Evolutionary conservation across 1,140 invertebrate genomes (phyloP).

Genomic region (Microplitis demolitor): DNA sequence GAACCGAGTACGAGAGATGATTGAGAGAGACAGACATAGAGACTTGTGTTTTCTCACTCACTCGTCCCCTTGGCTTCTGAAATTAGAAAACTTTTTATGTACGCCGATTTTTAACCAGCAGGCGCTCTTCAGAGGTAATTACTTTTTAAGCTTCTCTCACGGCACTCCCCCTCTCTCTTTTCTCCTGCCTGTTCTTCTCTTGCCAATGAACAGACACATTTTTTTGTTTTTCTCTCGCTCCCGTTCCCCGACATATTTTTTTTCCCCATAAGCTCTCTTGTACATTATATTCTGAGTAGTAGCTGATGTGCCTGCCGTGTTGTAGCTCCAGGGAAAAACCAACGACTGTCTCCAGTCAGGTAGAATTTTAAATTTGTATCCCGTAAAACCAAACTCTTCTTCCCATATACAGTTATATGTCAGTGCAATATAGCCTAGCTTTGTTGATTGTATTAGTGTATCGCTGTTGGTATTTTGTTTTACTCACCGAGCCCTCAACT

Average conservation of each 20-base stretch:
- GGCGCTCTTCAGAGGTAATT: constrained; percentile 57
- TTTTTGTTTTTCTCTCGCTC: background rate
- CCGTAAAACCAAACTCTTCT: constrained; percentile 2
- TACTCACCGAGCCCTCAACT: background rate
- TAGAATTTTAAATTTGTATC: constrained; percentile 27
- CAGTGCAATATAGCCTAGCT: background rate
- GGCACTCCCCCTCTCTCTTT: constrained; percentile 4
- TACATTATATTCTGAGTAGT: constrained; percentile 53
- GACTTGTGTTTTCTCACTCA: background rate
- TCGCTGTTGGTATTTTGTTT: background rate
- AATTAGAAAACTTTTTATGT: constrained; percentile 63
- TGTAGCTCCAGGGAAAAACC: background rate
- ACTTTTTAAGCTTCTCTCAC: constrained; percentile 60
- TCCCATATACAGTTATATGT: background rate
- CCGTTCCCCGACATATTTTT: too few species aligned
- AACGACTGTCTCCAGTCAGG: constrained; percentile 3
- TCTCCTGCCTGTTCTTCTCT: constrained; percentile 4
- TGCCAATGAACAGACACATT: constrained; percentile 9
- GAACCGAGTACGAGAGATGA: background rate
- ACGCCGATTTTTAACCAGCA: constrained; percentile 59
- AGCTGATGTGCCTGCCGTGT: background rate
- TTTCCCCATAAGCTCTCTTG: constrained; percentile 37
- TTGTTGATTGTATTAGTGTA: background rate
- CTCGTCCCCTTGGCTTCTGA: constrained; percentile 40
- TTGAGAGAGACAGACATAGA: too few species aligned